Evolutionary conservation across 2,888 invertebrate genomes (phyloP).

Genomic region (Hyppa rectilinea): DNA sequence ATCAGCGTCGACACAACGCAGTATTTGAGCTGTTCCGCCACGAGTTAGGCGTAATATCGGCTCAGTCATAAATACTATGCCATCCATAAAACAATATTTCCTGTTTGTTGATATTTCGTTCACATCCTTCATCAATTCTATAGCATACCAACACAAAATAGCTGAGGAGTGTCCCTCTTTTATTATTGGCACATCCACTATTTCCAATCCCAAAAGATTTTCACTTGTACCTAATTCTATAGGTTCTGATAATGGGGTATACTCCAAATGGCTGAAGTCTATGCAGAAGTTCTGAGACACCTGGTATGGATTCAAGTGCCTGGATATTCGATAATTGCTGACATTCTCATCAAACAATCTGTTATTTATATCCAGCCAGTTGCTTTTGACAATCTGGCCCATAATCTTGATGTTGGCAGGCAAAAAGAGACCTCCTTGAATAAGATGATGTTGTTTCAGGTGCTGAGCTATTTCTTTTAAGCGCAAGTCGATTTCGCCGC

Average conservation of each 20-base stretch:
- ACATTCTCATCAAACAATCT: conserved; percentile 90
- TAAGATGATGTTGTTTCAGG: conserved; percentile 79
- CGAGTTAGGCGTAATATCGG: conserved; percentile 73
- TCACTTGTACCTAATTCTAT: conserved; percentile 72
- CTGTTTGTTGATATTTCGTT: conserved; percentile 84
- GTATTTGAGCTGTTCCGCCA: conserved; percentile 77
- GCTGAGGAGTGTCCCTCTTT: conserved; percentile 86
- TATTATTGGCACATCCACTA: conserved; percentile 74
- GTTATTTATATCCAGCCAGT: conserved; percentile 91
- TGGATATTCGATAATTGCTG: conserved; percentile 88
- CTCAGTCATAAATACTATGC: conserved; percentile 85
- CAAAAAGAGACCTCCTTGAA: conserved; percentile 85
- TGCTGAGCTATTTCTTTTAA: conserved; percentile 74
- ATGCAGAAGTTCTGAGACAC: conserved; percentile 90
- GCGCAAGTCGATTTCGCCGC: conserved; percentile 90
- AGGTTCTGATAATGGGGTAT: conserved; percentile 81
- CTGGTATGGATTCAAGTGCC: conserved; percentile 91
- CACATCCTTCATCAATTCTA: conserved; percentile 82
- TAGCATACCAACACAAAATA: conserved; percentile 90
- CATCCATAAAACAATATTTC: conserved; percentile 84
- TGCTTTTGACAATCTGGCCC: conserved; percentile 91
- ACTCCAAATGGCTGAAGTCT: conserved; percentile 83
- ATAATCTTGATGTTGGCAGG: conserved; percentile 89
- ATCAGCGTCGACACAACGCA: conserved; percentile 77
- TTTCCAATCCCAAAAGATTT: conserved; percentile 63